Percentiles rank a stretch among this genome's conserved stretches.
Evolutionary conservation across 2,113 vertebrate species (phyloP).

Genomic region (Argyrosomus japonicus): DNA sequence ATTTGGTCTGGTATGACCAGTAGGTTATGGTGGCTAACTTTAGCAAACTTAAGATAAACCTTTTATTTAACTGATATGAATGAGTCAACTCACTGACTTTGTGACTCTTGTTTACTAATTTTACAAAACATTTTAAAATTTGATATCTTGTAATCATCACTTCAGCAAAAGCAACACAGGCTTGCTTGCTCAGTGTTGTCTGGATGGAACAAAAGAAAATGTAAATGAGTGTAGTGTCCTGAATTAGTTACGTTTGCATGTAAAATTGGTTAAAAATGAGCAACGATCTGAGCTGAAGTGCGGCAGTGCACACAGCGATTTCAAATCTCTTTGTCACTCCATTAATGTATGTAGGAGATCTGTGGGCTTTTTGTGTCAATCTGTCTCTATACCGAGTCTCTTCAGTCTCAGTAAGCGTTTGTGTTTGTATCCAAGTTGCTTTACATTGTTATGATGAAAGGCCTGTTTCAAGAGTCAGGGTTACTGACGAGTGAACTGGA

Average conservation of each 20-base stretch:
- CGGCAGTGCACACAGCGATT: background rate
- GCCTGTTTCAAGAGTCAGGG: slow-evolving; percentile 23
- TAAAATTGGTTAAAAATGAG: background rate
- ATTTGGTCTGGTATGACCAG: background rate
- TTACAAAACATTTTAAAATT: no score
- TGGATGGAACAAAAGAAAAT: background rate
- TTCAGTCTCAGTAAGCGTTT: slow-evolving; percentile 2
- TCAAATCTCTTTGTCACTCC: background rate
- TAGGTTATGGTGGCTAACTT: background rate
- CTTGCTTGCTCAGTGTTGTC: background rate
- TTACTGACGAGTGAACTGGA: background rate
- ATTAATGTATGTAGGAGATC: background rate
- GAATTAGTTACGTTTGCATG: background rate
- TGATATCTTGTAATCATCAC: no score
- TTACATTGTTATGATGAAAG: slow-evolving; percentile 29
- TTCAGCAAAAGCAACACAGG: background rate
- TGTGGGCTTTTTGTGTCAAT: background rate
- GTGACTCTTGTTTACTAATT: background rate
- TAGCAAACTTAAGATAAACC: background rate
- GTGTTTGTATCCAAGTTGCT: slow-evolving; percentile 40
- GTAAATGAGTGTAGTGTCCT: background rate
- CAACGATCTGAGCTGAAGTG: background rate
- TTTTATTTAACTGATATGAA: background rate
- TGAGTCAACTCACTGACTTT: background rate
- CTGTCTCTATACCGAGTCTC: background rate